A percentile compares a stretch with the other conserved stretches of the same genome.
phyloP scores from a whole-genome alignment of 2,113 vertebrate genomes.

The Sterrhoptilus dennistouni region DNA sequence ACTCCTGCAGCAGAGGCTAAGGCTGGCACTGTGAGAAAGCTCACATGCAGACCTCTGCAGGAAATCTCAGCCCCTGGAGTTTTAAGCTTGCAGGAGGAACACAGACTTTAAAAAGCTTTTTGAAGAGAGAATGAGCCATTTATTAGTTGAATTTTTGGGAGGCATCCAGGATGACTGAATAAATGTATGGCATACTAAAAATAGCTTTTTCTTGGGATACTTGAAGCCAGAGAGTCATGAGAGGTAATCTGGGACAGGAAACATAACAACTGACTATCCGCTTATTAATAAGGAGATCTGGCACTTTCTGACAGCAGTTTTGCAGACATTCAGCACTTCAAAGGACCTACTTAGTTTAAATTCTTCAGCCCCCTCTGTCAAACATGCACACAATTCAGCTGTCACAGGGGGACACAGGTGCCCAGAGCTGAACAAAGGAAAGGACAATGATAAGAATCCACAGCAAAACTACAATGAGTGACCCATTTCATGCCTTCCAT shows the following conservation, averaged over 20 bases:
- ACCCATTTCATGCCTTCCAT: not conserved
- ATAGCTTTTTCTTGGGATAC: not conserved
- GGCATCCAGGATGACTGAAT: not conserved
- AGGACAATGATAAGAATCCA: not conserved
- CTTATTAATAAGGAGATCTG: not conserved
- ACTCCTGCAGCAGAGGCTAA: not conserved
- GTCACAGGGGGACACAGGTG: not conserved
- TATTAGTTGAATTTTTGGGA: not conserved
- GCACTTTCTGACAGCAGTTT: not conserved
- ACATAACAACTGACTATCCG: fast-evolving
- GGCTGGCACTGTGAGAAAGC: not conserved
- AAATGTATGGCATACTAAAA: not conserved
- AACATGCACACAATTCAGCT: not conserved
- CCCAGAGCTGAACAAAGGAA: not conserved
- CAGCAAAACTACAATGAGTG: not conserved
- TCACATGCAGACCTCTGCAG: not conserved
- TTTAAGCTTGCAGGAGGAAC: not conserved
- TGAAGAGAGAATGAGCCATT: not conserved
- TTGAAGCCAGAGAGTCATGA: not conserved
- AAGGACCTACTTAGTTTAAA: not conserved
- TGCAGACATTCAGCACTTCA: not conserved
- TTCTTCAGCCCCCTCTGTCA: not conserved
- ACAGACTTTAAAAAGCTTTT: not conserved
- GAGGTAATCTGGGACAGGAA: not conserved
- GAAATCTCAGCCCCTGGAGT: not conserved